These are phyloP conservation scores for Echiichthys vipera DNA, from an alignment of 2,797 vertebrate genomes.

Conservation along the genomic window DNA sequence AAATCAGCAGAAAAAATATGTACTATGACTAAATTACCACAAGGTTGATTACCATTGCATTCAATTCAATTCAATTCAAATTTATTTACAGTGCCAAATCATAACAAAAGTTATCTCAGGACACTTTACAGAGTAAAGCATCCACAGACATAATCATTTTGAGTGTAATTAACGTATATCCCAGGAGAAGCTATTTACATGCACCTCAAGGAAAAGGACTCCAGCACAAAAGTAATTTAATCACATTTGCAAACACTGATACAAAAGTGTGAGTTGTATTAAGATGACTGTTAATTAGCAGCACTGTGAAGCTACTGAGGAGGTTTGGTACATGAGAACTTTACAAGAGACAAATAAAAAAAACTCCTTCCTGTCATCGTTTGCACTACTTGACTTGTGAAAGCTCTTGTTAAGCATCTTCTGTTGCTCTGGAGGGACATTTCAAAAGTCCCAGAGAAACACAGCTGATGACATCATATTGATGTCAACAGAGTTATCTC, in stretches of 20 bases:
- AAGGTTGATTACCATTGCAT: constrained; percentile 14
- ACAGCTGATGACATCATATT: no score
- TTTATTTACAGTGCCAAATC: no score
- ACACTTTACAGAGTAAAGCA: no score
- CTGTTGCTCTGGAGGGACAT: no score
- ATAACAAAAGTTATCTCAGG: no score
- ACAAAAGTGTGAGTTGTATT: background rate
- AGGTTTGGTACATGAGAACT: background rate
- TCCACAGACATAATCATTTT: background rate
- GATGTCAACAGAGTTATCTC: no score
- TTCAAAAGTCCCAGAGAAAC: no score
- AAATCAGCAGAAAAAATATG: background rate
- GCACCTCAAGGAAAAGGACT: background rate
- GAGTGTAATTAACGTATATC: constrained; percentile 19
- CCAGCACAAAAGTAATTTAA: background rate
- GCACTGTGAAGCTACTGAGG: background rate
- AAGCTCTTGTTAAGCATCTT: no score
- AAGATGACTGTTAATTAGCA: background rate
- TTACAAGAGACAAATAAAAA: background rate
- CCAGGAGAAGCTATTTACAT: background rate
- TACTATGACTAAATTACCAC: constrained; percentile 21
- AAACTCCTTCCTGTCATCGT: background rate
- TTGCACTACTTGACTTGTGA: background rate
- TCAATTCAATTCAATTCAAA: no score
- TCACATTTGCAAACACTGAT: background rate